These are phyloP conservation scores for Paramuricea clavata DNA, from an alignment of 92 coral and sea anemone species.

Conservation along the genomic window DNA sequence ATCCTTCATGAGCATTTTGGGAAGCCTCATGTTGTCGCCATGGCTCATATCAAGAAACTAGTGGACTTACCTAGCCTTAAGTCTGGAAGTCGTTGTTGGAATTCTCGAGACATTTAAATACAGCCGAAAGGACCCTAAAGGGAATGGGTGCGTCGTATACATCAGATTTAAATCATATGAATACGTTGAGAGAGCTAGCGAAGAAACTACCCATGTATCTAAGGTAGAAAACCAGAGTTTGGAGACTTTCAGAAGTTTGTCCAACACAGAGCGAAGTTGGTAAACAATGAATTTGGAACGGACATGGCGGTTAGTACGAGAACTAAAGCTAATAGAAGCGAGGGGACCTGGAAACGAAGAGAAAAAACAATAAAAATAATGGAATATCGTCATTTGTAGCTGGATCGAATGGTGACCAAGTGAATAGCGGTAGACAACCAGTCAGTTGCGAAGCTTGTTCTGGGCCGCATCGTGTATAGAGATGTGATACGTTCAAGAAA, in stretches of 20 bases:
- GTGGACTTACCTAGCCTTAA: slow-evolving; percentile 55
- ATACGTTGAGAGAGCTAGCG: slow-evolving; percentile 1
- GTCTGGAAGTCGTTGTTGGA: slow-evolving; percentile 57
- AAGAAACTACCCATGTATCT: neutral
- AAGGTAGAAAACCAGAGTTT: neutral
- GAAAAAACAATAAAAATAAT: neutral
- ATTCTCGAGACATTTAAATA: slow-evolving; percentile 1
- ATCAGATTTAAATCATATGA: neutral
- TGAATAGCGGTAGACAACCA: neutral
- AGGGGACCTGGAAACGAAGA: neutral
- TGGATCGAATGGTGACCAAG: neutral
- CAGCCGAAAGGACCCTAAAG: neutral
- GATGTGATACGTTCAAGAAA: slow-evolving; percentile 66
- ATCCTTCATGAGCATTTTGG: slow-evolving; percentile 52
- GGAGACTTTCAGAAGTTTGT: neutral
- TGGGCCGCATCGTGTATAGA: slow-evolving; percentile 66
- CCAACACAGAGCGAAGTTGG: neutral
- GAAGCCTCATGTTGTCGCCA: slow-evolving; percentile 71
- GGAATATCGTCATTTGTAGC: slow-evolving; percentile 3
- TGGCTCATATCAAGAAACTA: slow-evolving; percentile 69
- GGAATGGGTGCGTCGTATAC: neutral
- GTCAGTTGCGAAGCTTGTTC: slow-evolving; percentile 56
- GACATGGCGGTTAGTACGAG: neutral
- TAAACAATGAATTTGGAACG: slow-evolving; percentile 20
- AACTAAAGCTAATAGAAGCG: neutral